phyloP scores from a whole-genome alignment of 2,797 vertebrate species.

The Malurus splendens region DNA sequence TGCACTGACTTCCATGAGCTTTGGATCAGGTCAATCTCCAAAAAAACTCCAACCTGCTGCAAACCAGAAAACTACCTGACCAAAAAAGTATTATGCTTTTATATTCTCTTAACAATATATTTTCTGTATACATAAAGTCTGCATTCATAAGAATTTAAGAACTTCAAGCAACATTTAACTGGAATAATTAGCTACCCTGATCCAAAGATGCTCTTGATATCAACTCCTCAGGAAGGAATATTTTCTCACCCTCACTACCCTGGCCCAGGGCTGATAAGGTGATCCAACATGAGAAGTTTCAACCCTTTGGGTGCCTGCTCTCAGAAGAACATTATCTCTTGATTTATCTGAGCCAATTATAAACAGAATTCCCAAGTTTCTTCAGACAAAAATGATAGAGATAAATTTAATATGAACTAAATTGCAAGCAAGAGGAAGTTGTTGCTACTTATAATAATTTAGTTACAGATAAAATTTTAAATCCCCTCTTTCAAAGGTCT shows the following conservation, averaged over 20 bases:
- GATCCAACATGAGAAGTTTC: not conserved
- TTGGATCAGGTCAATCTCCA: not conserved
- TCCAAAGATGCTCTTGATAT: not conserved
- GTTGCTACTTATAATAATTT: not conserved
- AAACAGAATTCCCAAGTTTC: not conserved
- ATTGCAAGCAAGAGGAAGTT: not conserved
- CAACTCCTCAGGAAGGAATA: not conserved
- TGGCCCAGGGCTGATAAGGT: fast-evolving
- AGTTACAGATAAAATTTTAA: not conserved
- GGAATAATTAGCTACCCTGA: not conserved
- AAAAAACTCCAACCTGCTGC: not conserved
- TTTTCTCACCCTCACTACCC: not conserved
- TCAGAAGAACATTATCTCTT: not conserved
- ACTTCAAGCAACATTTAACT: not conserved
- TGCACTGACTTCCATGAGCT: not conserved
- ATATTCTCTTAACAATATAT: not conserved
- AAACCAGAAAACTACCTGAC: not conserved
- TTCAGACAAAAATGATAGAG: not conserved
- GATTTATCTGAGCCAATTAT: not conserved
- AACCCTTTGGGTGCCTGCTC: not conserved
- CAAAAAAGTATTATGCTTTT: not conserved
- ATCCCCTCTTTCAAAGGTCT: not conserved
- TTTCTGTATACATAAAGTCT: not conserved
- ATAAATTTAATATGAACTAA: not conserved
- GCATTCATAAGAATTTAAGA: not conserved